These are phyloP conservation scores for Elysia crispata DNA, from an alignment of 2,888 invertebrate species.

Conservation along the genomic window DNA sequence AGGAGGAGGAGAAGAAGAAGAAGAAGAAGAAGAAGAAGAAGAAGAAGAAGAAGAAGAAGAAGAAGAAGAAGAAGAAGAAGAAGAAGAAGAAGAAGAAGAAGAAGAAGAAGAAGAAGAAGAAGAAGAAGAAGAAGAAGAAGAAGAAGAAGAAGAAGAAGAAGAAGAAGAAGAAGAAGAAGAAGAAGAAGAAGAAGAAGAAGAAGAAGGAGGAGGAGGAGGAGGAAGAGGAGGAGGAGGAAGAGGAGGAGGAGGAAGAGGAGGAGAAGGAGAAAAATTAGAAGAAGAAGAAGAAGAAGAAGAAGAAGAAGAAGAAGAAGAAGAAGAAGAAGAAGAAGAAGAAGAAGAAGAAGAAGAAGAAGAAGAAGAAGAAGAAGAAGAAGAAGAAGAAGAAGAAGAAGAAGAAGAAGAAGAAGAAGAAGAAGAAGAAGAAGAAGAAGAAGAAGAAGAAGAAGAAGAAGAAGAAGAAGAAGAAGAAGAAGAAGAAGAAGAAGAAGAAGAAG, in stretches of 20 bases:
- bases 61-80: background rate
- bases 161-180: background rate
- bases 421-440: constrained; percentile 35
- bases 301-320: constrained; percentile 15
- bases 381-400: background rate
- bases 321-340: constrained; percentile 3
- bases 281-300: background rate
- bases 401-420: constrained; percentile 24
- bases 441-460: constrained; percentile 41
- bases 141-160: too few relatives aligned
- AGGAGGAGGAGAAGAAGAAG: constrained; percentile 1
- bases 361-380: background rate
- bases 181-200: background rate
- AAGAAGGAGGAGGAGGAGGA: too few relatives aligned
- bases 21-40: background rate
- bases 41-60: background rate
- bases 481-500: constrained; percentile 49
- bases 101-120: background rate
- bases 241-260: background rate
- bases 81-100: background rate
- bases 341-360: background rate
- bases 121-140: background rate
- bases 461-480: constrained; percentile 47
- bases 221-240: background rate
- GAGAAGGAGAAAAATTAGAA: background rate